These are phyloP conservation scores for Luscinia luscinia DNA, from an alignment of 2,797 vertebrate genomes.

Conservation along the genomic window DNA sequence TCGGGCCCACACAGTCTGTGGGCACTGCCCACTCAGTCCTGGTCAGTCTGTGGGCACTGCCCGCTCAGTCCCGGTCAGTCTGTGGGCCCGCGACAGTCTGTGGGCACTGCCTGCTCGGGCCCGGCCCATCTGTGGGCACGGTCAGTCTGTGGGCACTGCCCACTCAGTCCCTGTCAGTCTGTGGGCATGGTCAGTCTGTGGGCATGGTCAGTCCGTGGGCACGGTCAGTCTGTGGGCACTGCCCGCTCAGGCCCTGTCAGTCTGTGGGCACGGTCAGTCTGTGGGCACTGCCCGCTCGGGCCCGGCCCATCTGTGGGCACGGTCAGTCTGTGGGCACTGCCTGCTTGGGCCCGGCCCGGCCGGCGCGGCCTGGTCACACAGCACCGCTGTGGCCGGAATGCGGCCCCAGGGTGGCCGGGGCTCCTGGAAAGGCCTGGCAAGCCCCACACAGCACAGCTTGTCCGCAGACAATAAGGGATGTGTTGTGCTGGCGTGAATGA, in stretches of 20 bases:
- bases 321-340: neutral
- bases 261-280: neutral
- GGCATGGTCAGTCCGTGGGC: neutral
- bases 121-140: neutral
- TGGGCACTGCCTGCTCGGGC: neutral
- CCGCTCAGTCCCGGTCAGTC: neutral
- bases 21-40: neutral
- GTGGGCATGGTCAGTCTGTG: neutral
- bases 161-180: too few relatives aligned
- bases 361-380: neutral
- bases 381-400: neutral
- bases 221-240: too few relatives aligned
- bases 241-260: too few relatives aligned
- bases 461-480: constrained; percentile 63
- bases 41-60: neutral
- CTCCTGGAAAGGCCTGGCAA: constrained; percentile 63
- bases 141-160: too few relatives aligned
- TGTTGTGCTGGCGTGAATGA: constrained; percentile 53
- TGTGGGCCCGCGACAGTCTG: neutral
- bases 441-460: constrained; percentile 62
- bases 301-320: too few relatives aligned
- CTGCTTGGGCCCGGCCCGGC: neutral
- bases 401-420: neutral
- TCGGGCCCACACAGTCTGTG: too few relatives aligned
- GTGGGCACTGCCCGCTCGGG: too few relatives aligned